Base-by-base conservation (phyloP, 2,797 vertebrate genomes). In the Pachyuromys duprasi region DNA sequence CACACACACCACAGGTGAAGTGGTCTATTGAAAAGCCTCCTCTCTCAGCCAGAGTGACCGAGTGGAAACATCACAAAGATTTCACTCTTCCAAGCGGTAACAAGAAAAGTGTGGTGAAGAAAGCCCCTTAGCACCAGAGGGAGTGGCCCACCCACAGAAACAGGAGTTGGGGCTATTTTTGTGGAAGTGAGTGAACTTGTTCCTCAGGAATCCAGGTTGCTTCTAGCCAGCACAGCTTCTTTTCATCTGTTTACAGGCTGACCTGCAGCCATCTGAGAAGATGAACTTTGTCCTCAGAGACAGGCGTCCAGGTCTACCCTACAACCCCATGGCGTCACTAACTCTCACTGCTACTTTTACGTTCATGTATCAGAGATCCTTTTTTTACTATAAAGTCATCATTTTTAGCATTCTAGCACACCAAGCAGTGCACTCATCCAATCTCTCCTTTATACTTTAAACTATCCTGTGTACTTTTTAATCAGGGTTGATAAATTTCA, bases 381-480 rank as follows among this genome's bases (percentile, higher is more conserved):
- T 70, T 84, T 90, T 78, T 55, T 69, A 5, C 2, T 24, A 28
- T 8, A 2, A 65, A 42, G 69, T 62, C 8, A 62, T 70, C 88
- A 45, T 70, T 62, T 55, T 57, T 74, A 86, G 57, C 31, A 70
- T 45, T 88, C 9, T 81, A 28, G 11, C 53, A 81, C 12, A 60
- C n/a, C 8, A 8, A 63, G 18, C 2, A 13, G 22, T 31, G 15
- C 0, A 57, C 1, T 9, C 26, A 70, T 17, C 4, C 36, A 36
- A 3, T n/a, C 20, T 22, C 28, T 79, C 24, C 88, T 92, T 89
- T 63, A 79, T 78, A n/a, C 76, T 82, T 90, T 80, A 53, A 84
- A 95, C 20, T 70, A 70, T 20, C 75, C 78, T 70, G 80, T 83
- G 86, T 57, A 70, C 17, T 45, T 91, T 94, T 39, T 33, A 86